These are phyloP conservation scores for Thalpophila matura DNA, from an alignment of 2,888 invertebrate species.

Conservation along the genomic window DNA sequence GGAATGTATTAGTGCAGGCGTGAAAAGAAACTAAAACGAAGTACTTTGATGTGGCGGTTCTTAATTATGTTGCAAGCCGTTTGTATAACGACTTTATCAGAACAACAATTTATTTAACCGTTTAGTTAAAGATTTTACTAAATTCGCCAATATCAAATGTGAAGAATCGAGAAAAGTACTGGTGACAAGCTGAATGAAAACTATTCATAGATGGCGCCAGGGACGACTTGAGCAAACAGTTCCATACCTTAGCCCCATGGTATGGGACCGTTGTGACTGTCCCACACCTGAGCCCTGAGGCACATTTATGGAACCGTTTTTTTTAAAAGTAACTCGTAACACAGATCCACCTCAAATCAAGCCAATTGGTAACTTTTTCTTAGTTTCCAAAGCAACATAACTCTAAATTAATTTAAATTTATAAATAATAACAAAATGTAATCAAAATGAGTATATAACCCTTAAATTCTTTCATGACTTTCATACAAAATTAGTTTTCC, in stretches of 20 bases:
- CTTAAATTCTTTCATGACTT: constrained; percentile 7
- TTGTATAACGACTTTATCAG: constrained; percentile 6
- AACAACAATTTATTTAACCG: neutral
- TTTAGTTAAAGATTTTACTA: neutral
- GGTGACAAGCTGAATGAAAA: constrained; percentile 42
- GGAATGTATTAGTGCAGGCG: constrained; percentile 78
- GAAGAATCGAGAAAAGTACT: constrained; percentile 36
- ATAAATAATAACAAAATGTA: constrained; percentile 28
- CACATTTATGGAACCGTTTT: constrained; percentile 37
- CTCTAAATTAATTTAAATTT: constrained; percentile 3
- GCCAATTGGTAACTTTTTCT: constrained; percentile 18
- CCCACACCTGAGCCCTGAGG: constrained; percentile 56
- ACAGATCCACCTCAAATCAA: neutral
- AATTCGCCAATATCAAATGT: constrained; percentile 22
- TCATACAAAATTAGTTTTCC: constrained; percentile 37
- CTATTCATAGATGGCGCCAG: constrained; percentile 60
- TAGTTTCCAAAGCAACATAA: neutral
- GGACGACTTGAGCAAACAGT: constrained; percentile 35
- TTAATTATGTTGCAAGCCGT: neutral
- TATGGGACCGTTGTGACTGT: constrained; percentile 19
- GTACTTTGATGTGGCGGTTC: constrained; percentile 55
- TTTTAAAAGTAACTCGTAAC: constrained; percentile 4
- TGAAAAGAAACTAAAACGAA: constrained; percentile 56
- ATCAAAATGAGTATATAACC: constrained; percentile 18
- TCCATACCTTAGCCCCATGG: constrained; percentile 33